phyloP scores from a whole-genome alignment of 2,888 invertebrate species.

The Graphium colonna region DNA sequence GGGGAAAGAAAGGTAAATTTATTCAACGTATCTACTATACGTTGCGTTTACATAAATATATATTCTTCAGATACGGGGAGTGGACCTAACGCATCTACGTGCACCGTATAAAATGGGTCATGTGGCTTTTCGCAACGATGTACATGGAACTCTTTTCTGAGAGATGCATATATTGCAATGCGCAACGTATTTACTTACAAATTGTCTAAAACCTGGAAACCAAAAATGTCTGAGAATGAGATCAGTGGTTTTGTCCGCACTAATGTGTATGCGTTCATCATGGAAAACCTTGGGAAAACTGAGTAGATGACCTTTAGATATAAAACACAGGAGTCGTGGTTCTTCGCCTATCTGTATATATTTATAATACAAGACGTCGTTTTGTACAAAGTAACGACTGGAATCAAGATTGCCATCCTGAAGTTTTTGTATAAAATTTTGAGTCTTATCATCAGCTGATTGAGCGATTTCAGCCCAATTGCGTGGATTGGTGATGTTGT shows the following conservation, averaged over 20 bases:
- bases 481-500: background rate
- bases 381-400: constrained; percentile 19
- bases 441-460: constrained; percentile 30
- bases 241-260: background rate
- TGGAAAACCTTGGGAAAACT: background rate
- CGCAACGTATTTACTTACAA: too few species aligned
- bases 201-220: background rate
- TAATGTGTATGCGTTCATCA: background rate
- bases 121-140: background rate
- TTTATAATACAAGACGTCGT: constrained; percentile 12
- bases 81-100: too few species aligned
- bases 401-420: constrained; percentile 25
- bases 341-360: background rate
- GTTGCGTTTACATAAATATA: too few species aligned
- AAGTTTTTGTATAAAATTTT: constrained; percentile 26
- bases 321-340: background rate
- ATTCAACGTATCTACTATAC: too few species aligned
- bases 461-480: constrained; percentile 25
- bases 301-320: background rate
- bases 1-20: too few species aligned
- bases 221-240: background rate
- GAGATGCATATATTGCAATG: background rate
- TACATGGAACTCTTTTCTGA: background rate
- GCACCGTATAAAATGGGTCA: background rate
- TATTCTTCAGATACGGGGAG: too few species aligned